Conservation (phyloP, 2,888 invertebrate species). For the Oligia strigilis region DNA sequence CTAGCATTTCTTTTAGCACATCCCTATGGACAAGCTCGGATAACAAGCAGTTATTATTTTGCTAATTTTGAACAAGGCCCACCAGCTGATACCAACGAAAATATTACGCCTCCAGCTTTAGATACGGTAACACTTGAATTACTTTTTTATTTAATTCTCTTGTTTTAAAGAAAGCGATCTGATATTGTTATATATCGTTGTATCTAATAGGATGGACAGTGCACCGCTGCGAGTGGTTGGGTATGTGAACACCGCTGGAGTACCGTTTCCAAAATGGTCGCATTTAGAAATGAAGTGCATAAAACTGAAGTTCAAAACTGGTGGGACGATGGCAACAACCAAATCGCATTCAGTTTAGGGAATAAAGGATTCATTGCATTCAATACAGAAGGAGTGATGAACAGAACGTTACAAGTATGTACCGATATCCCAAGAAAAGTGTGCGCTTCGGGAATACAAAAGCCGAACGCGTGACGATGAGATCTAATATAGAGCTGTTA, state of each 20-base stretch:
- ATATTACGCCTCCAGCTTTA: slow-evolving; percentile 91
- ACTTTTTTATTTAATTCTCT: not conserved
- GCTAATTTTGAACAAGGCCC: slow-evolving; percentile 91
- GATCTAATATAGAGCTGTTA: too few species aligned
- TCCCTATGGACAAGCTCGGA: slow-evolving; percentile 93
- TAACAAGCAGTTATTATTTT: slow-evolving; percentile 96
- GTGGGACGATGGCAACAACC: slow-evolving; percentile 95
- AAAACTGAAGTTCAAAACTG: slow-evolving; percentile 91
- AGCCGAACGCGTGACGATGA: too few species aligned
- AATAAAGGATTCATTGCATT: slow-evolving; percentile 93
- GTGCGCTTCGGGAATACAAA: not conserved
- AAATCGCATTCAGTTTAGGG: slow-evolving; percentile 95
- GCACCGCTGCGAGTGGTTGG: slow-evolving; percentile 92
- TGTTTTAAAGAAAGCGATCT: not conserved
- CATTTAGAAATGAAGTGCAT: slow-evolving; percentile 92
- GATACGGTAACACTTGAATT: slow-evolving; percentile 77
- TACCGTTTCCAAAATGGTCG: slow-evolving; percentile 94
- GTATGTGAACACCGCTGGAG: slow-evolving; percentile 96
- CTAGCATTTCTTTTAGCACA: slow-evolving; percentile 96
- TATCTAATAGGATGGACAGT: slow-evolving; percentile 89
- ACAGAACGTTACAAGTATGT: slow-evolving; percentile 88
- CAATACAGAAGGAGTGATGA: slow-evolving; percentile 92
- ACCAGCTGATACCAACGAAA: slow-evolving; percentile 90
- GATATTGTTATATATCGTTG: not conserved
- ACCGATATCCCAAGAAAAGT: not conserved